A percentile compares a stretch with the other conserved stretches of the same genome.
Evolutionary conservation across 2,113 vertebrate species (phyloP).

Genomic region (Hucho hucho): DNA sequence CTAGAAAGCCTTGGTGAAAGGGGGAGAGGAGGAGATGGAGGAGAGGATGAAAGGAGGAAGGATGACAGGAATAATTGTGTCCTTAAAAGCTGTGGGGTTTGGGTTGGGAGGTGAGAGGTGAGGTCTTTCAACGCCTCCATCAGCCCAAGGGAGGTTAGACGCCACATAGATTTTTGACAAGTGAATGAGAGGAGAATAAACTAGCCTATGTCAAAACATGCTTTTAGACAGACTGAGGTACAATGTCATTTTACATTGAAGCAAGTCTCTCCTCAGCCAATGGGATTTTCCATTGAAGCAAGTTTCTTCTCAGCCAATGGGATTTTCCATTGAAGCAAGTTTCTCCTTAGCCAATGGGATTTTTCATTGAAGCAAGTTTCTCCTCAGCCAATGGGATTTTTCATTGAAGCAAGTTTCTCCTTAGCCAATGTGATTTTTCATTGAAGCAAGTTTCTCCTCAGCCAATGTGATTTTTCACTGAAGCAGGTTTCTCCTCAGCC

Average conservation of each 20-base stretch:
- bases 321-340: no score
- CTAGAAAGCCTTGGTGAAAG: constrained; percentile 56
- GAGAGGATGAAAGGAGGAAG: constrained; percentile 12
- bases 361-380: no score
- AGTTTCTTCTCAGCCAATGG: no score
- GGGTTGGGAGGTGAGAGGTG: constrained; percentile 62
- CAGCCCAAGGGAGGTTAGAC: constrained; percentile 57
- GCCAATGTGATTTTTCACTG: no score
- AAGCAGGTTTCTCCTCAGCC: no score
- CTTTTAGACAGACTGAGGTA: constrained; percentile 54
- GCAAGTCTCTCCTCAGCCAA: constrained; percentile 31
- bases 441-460: no score
- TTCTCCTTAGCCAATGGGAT: no score
- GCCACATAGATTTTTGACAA: constrained; percentile 53
- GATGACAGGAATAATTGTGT: constrained; percentile 40
- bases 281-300: no score
- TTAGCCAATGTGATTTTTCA: no score
- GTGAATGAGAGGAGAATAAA: constrained; percentile 38
- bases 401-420: no score
- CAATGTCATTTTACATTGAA: constrained; percentile 40
- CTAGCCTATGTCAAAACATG: constrained; percentile 45
- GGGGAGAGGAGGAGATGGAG: constrained; percentile 9
- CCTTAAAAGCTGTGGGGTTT: constrained; percentile 57
- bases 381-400: no score
- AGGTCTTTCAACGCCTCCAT: constrained; percentile 60